Evolutionary conservation across 2,888 invertebrate species (phyloP), one percentile per base, ranked within the genome.

Genomic region (Salticus scenicus): DNA sequence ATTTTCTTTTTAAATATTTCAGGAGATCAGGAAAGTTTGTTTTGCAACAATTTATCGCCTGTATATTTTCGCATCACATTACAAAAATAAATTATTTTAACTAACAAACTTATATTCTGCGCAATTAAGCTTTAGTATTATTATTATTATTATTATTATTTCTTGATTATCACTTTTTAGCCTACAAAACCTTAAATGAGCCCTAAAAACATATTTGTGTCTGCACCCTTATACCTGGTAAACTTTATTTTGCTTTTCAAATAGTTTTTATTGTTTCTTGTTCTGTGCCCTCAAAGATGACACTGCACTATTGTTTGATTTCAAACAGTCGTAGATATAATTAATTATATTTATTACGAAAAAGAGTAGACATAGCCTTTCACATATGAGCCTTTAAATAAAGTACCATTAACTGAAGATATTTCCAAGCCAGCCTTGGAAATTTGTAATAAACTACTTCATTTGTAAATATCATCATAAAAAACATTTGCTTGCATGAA

Each of bases 301-400:
- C 72, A 73, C 57, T 67, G 83, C 77, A 83, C 76, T 57, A n/a
- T n/a, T 30, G n/a, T 67, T 73, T 77, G 33, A 67, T 83, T 83
- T 83, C 67, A 67, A 24, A 33, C 10, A 82, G 63, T 64, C 69
- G 70, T 57, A 67, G 71, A 70, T 63, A n/a, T n/a, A n/a, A n/a
- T n/a, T n/a, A 31, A 75, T 41, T 83, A 66, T 75, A 83, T 71
- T 66, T 77, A 83, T 83, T 64, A 66, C 42, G 28, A 73, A 31
- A 72, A 73, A 75, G 51, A 41, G 64, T 83, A 83, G 83, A 66
- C 27, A 64, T 77, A 77, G 77, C 31, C 72, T 51, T 83, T 83
- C 83, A 83, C 83, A 77, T 76, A 76, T 37, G 69, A 83, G 83
- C 83, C 83, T 83, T 83, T 80, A 33, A 75, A 70, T 41, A 41